Evolutionary conservation across 2,888 invertebrate genomes (phyloP).

Genomic region (Myopa testacea): DNA sequence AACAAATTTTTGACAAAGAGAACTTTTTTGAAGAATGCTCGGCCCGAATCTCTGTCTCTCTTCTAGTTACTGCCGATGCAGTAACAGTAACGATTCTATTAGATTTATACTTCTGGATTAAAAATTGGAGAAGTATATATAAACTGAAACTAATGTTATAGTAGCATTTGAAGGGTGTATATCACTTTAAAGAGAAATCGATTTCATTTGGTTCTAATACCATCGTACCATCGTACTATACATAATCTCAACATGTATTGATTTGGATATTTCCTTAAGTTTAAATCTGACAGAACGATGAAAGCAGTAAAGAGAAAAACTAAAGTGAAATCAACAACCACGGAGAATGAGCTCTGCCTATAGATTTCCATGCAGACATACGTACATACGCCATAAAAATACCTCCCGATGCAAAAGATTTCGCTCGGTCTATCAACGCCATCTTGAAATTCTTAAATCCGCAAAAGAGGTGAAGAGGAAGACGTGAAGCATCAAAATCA

Average conservation of each 20-base stretch:
- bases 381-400: neutral
- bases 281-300: neutral
- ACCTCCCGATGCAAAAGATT: neutral
- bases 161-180: no score
- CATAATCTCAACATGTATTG: neutral
- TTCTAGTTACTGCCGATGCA: no score
- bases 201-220: no score
- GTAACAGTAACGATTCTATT: no score
- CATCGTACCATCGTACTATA: no score
- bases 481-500: conserved; percentile 45
- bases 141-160: no score
- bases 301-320: neutral
- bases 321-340: neutral
- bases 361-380: neutral
- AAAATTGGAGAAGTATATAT: no score
- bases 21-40: no score
- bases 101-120: no score
- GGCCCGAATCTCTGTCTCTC: no score
- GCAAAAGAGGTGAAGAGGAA: neutral
- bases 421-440: neutral
- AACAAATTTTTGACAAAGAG: no score
- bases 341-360: neutral
- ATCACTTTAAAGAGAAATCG: no score
- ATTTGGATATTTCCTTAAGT: neutral
- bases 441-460: neutral